phyloP scores from a whole-genome alignment of 2,113 vertebrate species.

The Leptosomus discolor region DNA sequence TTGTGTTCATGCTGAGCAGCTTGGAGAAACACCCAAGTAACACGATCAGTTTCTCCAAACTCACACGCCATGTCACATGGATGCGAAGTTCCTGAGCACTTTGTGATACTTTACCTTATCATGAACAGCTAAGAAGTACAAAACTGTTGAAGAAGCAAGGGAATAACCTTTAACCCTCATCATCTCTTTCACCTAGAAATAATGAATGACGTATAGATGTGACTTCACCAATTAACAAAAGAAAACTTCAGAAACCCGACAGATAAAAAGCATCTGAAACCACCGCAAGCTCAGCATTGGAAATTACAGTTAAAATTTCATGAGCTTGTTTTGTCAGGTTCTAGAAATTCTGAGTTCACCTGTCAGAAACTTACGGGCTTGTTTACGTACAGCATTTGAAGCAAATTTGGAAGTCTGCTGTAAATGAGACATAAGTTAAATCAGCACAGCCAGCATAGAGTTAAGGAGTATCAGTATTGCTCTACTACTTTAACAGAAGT shows the following conservation, averaged over 20 bases:
- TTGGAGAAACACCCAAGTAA: not conserved
- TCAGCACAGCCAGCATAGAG: not conserved
- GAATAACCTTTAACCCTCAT: not conserved
- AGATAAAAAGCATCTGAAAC: not conserved
- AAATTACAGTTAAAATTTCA: not conserved
- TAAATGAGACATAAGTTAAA: not conserved
- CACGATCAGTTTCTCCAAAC: not conserved
- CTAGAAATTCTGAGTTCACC: not conserved
- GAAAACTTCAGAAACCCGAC: not conserved
- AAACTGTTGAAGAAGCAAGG: not conserved
- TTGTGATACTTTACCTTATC: not conserved
- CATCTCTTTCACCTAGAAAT: not conserved
- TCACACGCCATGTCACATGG: accelerated
- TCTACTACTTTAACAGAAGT: not conserved
- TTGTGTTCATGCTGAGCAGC: not conserved
- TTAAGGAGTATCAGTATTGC: not conserved
- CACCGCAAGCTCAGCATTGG: not conserved
- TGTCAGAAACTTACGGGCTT: not conserved
- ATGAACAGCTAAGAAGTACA: not conserved
- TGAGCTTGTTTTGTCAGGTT: not conserved
- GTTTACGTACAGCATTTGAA: not conserved
- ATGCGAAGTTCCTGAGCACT: not conserved
- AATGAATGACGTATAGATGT: not conserved
- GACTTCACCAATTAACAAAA: not conserved
- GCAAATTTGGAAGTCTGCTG: not conserved